A percentile compares a stretch with the other conserved stretches of the same genome.
Evolutionary conservation across 2,888 invertebrate genomes (phyloP).

Genomic region (Nomada flava): DNA sequence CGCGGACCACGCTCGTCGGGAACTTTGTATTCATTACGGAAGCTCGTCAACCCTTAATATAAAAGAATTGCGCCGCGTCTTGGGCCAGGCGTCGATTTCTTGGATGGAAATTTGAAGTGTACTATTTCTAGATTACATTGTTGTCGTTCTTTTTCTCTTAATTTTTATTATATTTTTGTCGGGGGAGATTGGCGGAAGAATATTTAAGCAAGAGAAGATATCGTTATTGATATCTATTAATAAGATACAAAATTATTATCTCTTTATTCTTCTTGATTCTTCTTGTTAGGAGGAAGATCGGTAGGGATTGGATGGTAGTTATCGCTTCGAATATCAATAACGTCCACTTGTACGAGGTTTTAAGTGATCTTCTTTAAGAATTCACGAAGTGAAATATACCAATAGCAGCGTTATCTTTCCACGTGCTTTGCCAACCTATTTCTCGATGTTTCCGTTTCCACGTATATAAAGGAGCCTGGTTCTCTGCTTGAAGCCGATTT

Average conservation of each 20-base stretch:
- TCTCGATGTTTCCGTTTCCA: constrained; percentile 41
- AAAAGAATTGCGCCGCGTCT: constrained; percentile 76
- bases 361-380: constrained; percentile 22
- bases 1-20: constrained; percentile 35
- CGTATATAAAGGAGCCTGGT: constrained; percentile 39
- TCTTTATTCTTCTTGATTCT: background rate
- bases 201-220: too few relatives aligned
- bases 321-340: background rate
- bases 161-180: too few relatives aligned
- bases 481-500: constrained; percentile 23
- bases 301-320: background rate
- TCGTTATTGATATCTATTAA: too few relatives aligned
- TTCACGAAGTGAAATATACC: background rate
- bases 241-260: too few relatives aligned
- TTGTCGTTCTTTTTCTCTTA: too few relatives aligned
- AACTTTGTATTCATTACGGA: constrained; percentile 80
- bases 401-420: constrained; percentile 11
- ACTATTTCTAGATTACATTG: too few relatives aligned
- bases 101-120: background rate
- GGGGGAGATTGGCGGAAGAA: background rate
- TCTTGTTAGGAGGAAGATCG: background rate
- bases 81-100: constrained; percentile 39
- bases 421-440: constrained; percentile 48
- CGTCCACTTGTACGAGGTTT: background rate
- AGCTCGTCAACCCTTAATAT: constrained; percentile 77